These are phyloP conservation scores for Hassar affinis DNA, from an alignment of 2,113 vertebrate species.

Conservation along the genomic window DNA sequence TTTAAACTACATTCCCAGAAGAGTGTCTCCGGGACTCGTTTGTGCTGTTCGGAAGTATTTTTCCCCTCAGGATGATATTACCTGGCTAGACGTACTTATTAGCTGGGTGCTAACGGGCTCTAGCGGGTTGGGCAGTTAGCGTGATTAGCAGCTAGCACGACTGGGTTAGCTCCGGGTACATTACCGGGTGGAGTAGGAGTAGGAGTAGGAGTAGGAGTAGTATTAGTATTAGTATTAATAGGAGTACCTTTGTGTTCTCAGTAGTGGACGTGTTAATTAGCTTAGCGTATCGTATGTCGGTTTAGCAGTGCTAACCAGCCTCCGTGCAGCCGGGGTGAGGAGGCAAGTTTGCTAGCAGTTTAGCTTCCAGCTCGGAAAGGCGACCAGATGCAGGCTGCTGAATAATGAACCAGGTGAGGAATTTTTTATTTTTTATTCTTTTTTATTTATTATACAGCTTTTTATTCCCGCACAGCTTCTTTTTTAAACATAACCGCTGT, in stretches of 20 bases:
- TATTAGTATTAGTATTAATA: not conserved
- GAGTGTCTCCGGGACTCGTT: not conserved
- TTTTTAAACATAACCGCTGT: not conserved
- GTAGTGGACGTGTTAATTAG: not conserved
- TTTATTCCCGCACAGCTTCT: not conserved
- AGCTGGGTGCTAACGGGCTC: conserved; percentile 1
- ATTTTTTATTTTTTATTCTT: too few relatives aligned
- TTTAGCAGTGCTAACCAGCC: conserved; percentile 2
- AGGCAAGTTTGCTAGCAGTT: conserved; percentile 11
- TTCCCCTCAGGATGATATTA: conserved; percentile 6
- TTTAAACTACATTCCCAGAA: not conserved
- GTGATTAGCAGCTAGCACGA: conserved; percentile 1
- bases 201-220: not conserved
- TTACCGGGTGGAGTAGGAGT: not conserved
- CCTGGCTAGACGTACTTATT: conserved; percentile 25
- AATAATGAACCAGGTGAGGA: conserved; percentile 58
- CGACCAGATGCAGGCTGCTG: conserved; percentile 4
- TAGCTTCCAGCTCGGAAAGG: conserved; percentile 13
- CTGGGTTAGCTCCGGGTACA: not conserved
- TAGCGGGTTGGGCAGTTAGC: not conserved
- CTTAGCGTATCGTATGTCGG: not conserved
- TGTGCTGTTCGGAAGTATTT: not conserved
- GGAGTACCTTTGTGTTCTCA: too few relatives aligned
- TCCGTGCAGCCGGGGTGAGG: conserved; percentile 23
- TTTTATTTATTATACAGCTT: too few relatives aligned